Conservation (phyloP, 2,797 vertebrate genomes). For the Eulemur rubriventer region DNA sequence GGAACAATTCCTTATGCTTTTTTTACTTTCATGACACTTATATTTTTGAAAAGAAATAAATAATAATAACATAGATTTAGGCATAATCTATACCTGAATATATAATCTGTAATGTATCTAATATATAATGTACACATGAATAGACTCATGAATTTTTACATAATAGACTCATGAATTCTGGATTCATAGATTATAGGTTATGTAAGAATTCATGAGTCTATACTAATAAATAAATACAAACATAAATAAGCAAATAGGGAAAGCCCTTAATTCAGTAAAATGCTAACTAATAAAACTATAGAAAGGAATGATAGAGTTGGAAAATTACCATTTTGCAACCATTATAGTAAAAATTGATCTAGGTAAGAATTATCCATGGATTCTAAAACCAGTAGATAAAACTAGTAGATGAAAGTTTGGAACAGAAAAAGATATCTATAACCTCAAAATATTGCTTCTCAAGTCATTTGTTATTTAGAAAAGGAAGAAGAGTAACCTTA, state of each 20-base stretch:
- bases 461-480: neutral
- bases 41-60: slow-evolving; percentile 14
- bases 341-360: neutral
- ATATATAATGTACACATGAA: neutral
- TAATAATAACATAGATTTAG: neutral
- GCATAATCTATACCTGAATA: neutral
- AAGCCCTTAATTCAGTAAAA: slow-evolving; percentile 1
- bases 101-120: neutral
- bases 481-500: neutral
- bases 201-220: neutral
- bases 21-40: neutral
- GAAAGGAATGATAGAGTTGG: neutral
- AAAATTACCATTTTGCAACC: neutral
- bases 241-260: neutral
- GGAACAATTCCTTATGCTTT: neutral
- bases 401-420: neutral
- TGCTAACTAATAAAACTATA: neutral
- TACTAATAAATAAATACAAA: neutral
- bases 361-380: neutral
- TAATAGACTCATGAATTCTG: neutral
- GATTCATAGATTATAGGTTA: neutral
- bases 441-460: neutral
- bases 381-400: slow-evolving; percentile 8
- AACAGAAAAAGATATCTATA: neutral
- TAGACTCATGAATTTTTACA: neutral